A percentile compares a stretch with the other conserved stretches of the same genome.
Evolutionary conservation across 2,888 invertebrate species (phyloP).

Genomic region (Hedya salicella): DNA sequence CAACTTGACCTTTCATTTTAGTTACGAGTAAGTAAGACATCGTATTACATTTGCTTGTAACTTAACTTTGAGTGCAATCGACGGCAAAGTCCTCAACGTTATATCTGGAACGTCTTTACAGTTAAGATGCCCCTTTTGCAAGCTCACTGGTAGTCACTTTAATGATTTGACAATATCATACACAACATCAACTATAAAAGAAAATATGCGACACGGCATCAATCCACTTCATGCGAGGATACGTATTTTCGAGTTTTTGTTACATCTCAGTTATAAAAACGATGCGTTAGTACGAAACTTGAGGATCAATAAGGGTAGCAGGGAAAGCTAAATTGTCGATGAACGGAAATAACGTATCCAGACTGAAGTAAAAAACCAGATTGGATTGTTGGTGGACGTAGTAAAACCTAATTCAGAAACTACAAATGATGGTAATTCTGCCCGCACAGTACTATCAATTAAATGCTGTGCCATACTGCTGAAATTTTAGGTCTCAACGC

Average conservation of each 20-base stretch:
- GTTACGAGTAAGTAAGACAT: too few relatives aligned
- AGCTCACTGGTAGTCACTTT: conserved; percentile 3
- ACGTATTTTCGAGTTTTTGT: conserved; percentile 2
- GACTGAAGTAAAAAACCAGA: not conserved
- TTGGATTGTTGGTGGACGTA: not conserved
- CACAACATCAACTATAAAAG: too few relatives aligned
- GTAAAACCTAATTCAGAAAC: conserved; percentile 3
- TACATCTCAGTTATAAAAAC: conserved; percentile 5
- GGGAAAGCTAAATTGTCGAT: not conserved
- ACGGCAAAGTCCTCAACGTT: not conserved
- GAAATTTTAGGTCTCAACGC: conserved; percentile 5
- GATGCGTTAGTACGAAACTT: conserved; percentile 1
- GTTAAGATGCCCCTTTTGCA: conserved; percentile 21
- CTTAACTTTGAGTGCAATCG: too few relatives aligned
- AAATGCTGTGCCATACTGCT: not conserved
- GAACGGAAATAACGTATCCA: conserved; percentile 1
- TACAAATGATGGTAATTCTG: conserved; percentile 10
- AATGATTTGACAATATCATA: conserved; percentile 9
- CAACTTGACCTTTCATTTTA: too few relatives aligned
- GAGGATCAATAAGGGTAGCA: not conserved
- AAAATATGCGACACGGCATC: conserved; percentile 1
- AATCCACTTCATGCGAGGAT: conserved; percentile 1
- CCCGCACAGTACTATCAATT: conserved; percentile 1
- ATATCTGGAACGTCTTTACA: conserved; percentile 16
- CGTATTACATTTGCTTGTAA: too few relatives aligned